phyloP scores from a whole-genome alignment of 2,797 vertebrate genomes.

The Falco cherrug region DNA sequence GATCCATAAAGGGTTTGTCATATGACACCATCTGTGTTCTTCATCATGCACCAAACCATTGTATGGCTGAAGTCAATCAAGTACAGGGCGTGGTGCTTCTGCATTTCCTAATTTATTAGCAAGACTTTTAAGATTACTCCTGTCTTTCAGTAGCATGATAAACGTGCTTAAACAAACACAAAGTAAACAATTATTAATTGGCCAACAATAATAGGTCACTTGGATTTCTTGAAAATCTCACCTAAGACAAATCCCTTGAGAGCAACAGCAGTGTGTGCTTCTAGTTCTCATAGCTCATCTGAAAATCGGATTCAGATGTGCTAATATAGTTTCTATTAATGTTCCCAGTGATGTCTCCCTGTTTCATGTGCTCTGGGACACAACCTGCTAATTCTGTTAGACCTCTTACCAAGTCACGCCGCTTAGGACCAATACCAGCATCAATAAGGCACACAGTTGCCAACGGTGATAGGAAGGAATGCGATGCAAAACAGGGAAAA shows the following conservation, averaged over 20 bases:
- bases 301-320: background rate
- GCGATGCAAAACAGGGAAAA: background rate
- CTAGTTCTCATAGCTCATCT: background rate
- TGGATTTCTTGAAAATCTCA: slow-evolving; percentile 19
- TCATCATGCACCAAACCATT: background rate
- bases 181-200: background rate
- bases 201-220: background rate
- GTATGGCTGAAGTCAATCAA: slow-evolving; percentile 10
- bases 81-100: slow-evolving; percentile 40
- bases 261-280: background rate
- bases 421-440: fast-evolving
- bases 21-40: slow-evolving; percentile 31
- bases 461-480: background rate
- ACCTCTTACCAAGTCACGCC: background rate
- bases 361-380: background rate
- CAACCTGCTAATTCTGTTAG: background rate
- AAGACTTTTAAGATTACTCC: background rate
- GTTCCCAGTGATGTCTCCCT: background rate
- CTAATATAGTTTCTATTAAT: background rate
- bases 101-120: slow-evolving; percentile 40
- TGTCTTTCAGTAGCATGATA: background rate
- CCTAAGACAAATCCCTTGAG: background rate
- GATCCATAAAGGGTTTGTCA: background rate
- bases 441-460: fast-evolving
- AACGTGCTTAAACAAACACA: background rate